Base-by-base conservation (phyloP, 2,888 invertebrate genomes). In the Cinara cedri region DNA sequence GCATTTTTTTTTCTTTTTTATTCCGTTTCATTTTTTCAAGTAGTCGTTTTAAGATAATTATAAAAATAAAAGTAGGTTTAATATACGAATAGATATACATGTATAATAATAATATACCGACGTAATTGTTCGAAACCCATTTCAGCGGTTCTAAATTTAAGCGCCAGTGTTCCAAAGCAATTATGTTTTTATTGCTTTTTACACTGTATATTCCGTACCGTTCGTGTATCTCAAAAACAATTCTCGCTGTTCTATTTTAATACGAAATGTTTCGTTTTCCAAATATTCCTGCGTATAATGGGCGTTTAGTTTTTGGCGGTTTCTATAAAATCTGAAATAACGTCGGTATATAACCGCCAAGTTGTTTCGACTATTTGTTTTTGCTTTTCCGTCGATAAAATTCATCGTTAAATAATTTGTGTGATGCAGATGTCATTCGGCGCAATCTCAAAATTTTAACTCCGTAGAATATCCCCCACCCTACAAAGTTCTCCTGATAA, bases 131-230 rank as follows among this genome's bases (percentile, higher is more conserved):
- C 72, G n/a, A 24, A 72, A 46, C 57, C 46, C 60, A 46, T 72
- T 72, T 46, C 60, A n/a, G 42, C 46, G n/a, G n/a, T 72, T 72
- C 72, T 60, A 72, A 60, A 46, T 60, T 60, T 72, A 72, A 60
- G 19, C 72, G 21, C n/a, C 6, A 34, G 34, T 55, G 60, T 72
- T 72, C 44, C 46, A 46, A 60, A 72, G 44, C 44, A 60, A 72
- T 60, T 60, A 60, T 60, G 14, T 72, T 60, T 60, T 60, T 70
- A 54, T 70, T 70, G 6, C 70, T 70, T 72, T 19, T 4, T 51
- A 19, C 54, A n/a, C 6, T 54, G 10, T 54, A 19, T n/a, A 19
- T 54, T 26, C 60, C 21, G 46, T 34, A 54, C 26, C 46, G 24
- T 46, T 60, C 19, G 57, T 72, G 19, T 49, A n/a, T 72, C 24